phyloP scores from a whole-genome alignment of 2,888 invertebrate genomes.

The Coecobrya sp. region DNA sequence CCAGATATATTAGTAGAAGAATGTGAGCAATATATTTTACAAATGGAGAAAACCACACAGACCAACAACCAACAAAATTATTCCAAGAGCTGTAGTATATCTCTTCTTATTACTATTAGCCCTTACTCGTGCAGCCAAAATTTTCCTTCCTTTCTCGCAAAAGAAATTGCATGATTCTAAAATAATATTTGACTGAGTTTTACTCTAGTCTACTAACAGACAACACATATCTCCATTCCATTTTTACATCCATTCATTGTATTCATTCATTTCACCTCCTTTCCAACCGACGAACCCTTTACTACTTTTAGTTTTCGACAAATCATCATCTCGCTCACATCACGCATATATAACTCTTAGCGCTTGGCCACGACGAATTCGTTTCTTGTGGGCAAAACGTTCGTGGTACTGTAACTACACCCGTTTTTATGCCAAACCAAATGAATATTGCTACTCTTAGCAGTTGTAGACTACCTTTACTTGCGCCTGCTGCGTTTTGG shows the following conservation, averaged over 20 bases:
- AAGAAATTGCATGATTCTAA: constrained; percentile 70
- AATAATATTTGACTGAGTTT: constrained; percentile 70
- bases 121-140: constrained; percentile 34
- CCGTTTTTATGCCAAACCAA: constrained; percentile 28
- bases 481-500: not conserved
- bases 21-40: constrained; percentile 20
- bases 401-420: not conserved
- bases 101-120: not conserved
- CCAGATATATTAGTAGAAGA: not conserved
- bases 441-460: constrained; percentile 43
- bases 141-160: constrained; percentile 41
- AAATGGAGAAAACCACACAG: constrained; percentile 38
- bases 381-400: not conserved
- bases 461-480: not conserved
- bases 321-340: constrained; percentile 55
- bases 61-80: constrained; percentile 55
- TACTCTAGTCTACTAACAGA: not conserved
- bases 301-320: constrained; percentile 68
- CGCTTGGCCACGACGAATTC: constrained; percentile 32
- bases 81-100: constrained; percentile 15
- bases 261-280: constrained; percentile 66
- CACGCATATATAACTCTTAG: constrained; percentile 51
- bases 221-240: constrained; percentile 20
- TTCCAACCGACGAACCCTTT: constrained; percentile 18
- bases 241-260: constrained; percentile 65